Evolutionary conservation across 2,888 invertebrate species (phyloP), one percentile per base, ranked within the genome.

Genomic region (Hermaeophaga mercurialis): DNA sequence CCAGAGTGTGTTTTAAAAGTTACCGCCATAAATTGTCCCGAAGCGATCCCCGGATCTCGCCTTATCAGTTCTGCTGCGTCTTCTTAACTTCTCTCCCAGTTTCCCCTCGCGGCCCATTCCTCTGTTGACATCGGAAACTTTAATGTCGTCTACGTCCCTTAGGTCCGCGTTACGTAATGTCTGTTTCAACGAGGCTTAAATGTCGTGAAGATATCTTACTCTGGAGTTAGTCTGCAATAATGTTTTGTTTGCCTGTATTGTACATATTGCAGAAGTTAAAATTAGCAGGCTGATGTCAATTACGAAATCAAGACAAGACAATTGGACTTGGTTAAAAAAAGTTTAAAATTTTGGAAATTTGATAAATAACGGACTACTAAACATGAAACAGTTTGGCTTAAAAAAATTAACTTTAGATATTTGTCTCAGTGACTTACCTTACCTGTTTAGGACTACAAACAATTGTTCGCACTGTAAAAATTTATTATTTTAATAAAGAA

Each of bases 11-110:
- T 77, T 77, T 78, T 77, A 77, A 78, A 78, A 78, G 76, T 78
- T 77, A 75, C 76, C 74, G 76, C 77, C 72, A 78, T 78, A 78
- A 78, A 78, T 78, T 75, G 77, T 76, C 76, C 77, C 75, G 74
- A 69, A 78, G 77, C 78, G 77, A 77, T 77, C n/a, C 77, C 73
- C 75, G 76, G 74, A 76, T 77, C 74, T 75, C 70, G 69, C 64
- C 76, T 77, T 78, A 77, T 77, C 77, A 74, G 75, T 74, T 69
- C 74, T 72, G 69, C 73, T 73, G 70, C 73, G 74, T 70, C 74
- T 74, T 71, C 73, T 74, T 71, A 72, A 70, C 65, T 71, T 74
- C 62, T 70, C 49, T 60, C 58, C 48, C 59, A 54, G 52, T 43
- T 56, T 57, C 59, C 53, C 64, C 58, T 55, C 58, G 53, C 52